Conservation (phyloP, 2,113 vertebrate genomes). For the Phodopus roborovskii region DNA sequence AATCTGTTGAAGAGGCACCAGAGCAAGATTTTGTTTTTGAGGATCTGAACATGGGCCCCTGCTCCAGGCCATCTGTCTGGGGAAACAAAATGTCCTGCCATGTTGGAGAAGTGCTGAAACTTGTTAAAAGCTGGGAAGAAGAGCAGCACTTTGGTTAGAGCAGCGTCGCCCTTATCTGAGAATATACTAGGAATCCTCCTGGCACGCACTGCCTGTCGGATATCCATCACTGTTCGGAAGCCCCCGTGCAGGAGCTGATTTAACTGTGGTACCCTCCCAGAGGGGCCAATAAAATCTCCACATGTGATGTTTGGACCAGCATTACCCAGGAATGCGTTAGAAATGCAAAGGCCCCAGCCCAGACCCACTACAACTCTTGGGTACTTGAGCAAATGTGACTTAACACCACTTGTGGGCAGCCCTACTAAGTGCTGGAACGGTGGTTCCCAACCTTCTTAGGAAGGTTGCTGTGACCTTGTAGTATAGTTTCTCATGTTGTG, state of each 20-base stretch:
- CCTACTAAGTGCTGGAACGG: not conserved
- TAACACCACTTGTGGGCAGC: not conserved
- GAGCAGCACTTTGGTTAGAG: not conserved
- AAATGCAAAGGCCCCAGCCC: not conserved
- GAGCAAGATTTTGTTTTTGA: not conserved
- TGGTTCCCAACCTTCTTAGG: not conserved
- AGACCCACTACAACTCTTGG: not conserved
- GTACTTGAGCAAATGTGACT: not conserved
- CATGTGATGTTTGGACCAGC: not conserved
- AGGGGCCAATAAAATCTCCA: not conserved
- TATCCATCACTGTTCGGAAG: not conserved
- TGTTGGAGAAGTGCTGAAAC: not conserved
- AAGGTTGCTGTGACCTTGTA: not conserved
- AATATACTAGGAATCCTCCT: not conserved
- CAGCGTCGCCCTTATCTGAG: not conserved
- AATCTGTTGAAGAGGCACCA: not conserved
- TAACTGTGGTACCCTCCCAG: not conserved
- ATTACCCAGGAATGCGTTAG: not conserved
- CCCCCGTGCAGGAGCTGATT: not conserved
- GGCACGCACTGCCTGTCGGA: not conserved
- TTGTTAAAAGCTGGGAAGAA: not conserved
- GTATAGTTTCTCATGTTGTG: not conserved
- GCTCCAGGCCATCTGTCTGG: not conserved
- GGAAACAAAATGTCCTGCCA: not conserved
- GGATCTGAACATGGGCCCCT: not conserved